Conservation (phyloP, 2,888 invertebrate species). For the Ferrisia virgata region DNA sequence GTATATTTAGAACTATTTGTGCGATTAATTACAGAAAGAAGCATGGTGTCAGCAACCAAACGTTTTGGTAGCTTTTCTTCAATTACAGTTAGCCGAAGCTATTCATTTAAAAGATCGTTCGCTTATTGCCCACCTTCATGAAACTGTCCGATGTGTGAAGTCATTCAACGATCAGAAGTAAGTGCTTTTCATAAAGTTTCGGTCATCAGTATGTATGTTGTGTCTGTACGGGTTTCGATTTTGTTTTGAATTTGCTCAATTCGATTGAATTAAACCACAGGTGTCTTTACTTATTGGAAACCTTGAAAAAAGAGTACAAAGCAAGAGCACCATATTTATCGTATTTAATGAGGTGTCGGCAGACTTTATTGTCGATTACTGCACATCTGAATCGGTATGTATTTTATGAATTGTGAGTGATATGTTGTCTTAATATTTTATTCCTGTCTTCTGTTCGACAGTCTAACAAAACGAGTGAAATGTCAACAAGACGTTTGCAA, state of each 20-base stretch:
- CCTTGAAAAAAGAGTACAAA: constrained; percentile 72
- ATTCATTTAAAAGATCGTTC: constrained; percentile 74
- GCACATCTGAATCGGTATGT: constrained; percentile 67
- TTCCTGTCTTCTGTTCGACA: constrained; percentile 50
- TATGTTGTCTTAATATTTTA: neutral
- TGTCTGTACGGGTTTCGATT: too few relatives aligned
- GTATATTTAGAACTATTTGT: neutral
- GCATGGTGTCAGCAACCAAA: constrained; percentile 53
- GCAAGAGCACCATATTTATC: constrained; percentile 75
- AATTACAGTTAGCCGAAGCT: constrained; percentile 77
- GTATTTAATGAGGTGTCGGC: constrained; percentile 76
- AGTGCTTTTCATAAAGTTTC: constrained; percentile 36
- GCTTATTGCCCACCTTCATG: constrained; percentile 74
- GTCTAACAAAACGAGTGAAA: constrained; percentile 61
- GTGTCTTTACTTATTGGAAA: constrained; percentile 69
- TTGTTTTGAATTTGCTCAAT: neutral
- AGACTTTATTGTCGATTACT: constrained; percentile 71
- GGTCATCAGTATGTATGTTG: too few relatives aligned
- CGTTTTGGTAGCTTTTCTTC: constrained; percentile 64
- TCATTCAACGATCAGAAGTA: constrained; percentile 65
- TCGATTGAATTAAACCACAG: constrained; percentile 53
- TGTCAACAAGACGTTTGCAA: constrained; percentile 70
- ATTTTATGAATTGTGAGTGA: constrained; percentile 25
- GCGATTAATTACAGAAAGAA: constrained; percentile 26
- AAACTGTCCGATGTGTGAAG: constrained; percentile 75